Evolutionary conservation across 2,113 vertebrate species (phyloP), one percentile per base, ranked within the genome.

Genomic region (Todiramphus saurophagus): DNA sequence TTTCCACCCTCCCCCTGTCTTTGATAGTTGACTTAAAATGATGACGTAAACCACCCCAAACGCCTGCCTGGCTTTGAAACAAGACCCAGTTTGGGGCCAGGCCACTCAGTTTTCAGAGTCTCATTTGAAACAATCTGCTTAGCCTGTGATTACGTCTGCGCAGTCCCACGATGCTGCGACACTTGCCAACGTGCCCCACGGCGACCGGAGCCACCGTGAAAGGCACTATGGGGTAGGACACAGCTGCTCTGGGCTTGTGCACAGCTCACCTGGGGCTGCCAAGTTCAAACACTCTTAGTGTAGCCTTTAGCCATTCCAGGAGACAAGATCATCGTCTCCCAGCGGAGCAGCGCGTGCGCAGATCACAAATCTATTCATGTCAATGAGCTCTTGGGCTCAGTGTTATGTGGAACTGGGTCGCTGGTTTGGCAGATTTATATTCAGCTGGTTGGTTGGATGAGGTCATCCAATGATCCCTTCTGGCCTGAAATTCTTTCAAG

Each of bases 181-280:
- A 27, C 11, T 60, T 27, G 33, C 9, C 35, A 50, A 12, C 1
- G 9, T 0, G 3, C 18, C 70, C 44, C 0, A 1, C 12, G 64
- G 44, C 1, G 1, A 50, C 24, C 0, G 0, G 56, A 44, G 39
- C 39, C 39, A 37, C 66, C 35, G 39, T 13, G n/a, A 69, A 75
- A 56, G 46, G 51, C 41, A 16, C 6, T 5, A 15, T 1, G 23
- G 53, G 19, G 41, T 16, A 46, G 60, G 33, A 44, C 1, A 1
- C 50, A 70, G 76, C 50, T 37, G 60, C 27, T 59, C 39, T 0
- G 1, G 39, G 43, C 59, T n/a, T 7, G 7, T 0, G 1, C 30
- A 37, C 55, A 79, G 62, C 44, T 68, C 35, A n/a, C 44, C 27
- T 27, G 69, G 20, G 31, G 41, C 31, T 4, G 13, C 46, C 50